These are phyloP conservation scores for Psophia crepitans DNA, from an alignment of 2,113 vertebrate genomes.

Conservation along the genomic window DNA sequence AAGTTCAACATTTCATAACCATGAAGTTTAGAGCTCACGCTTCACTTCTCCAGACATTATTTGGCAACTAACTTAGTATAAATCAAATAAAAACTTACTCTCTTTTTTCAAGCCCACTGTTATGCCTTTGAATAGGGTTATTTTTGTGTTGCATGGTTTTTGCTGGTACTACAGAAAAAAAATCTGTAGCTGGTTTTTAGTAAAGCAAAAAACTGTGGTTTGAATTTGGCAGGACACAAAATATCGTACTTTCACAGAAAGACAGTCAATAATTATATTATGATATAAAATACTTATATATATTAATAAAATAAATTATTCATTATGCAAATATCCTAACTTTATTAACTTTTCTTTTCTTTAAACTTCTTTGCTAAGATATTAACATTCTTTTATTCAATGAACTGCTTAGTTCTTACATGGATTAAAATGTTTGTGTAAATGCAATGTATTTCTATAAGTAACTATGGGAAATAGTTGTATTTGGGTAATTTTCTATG, in stretches of 20 bases:
- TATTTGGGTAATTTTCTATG: background rate
- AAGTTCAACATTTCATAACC: conserved; percentile 61
- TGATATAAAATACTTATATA: background rate
- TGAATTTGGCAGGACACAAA: conserved; percentile 19
- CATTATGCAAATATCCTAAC: conserved; percentile 53
- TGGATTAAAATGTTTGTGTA: conserved; percentile 11
- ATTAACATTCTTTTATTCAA: background rate
- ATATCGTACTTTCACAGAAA: conserved; percentile 36
- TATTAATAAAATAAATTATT: conserved; percentile 1
- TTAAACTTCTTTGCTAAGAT: background rate
- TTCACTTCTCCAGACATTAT: conserved; percentile 42
- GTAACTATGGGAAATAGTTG: background rate
- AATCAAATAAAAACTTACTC: conserved; percentile 49
- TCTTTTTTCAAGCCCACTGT: conserved; percentile 39
- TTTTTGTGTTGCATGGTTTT: background rate
- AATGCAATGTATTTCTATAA: conserved; percentile 4
- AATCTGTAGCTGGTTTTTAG: background rate
- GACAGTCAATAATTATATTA: conserved; percentile 10
- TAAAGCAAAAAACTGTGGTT: conserved; percentile 17
- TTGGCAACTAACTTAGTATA: conserved; percentile 40
- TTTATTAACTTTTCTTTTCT: conserved; percentile 31
- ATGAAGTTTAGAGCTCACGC: conserved; percentile 21
- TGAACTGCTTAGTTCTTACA: background rate
- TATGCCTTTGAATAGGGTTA: background rate
- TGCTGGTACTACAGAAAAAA: background rate